These are phyloP conservation scores for pig (Sus scrofa) DNA, from an alignment of 2,113 vertebrate genomes.

Conservation along the genomic window T2T-Sscrofa CM000824.6:91356501-91357000, in stretches of 20 bases:
- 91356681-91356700: not conserved
- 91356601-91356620: not conserved
- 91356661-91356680: not conserved
- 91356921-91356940: not conserved
- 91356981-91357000: not conserved
- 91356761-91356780: not conserved
- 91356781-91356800: not conserved
- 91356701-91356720: not conserved
- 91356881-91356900: not conserved
- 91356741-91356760: not conserved
- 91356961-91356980: not conserved
- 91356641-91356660: not conserved
- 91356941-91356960: not conserved
- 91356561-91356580: not conserved
- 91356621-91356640: not conserved
- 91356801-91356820: not conserved
- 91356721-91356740: not conserved
- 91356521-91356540: not conserved
- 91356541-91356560: not conserved
- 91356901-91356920: not conserved
- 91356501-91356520: accelerated
- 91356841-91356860: no score
- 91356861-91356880: not conserved
- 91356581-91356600: not conserved
- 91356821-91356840: no score